phyloP scores from a whole-genome alignment of 2,888 invertebrate genomes.

The Panorpa germanica region DNA sequence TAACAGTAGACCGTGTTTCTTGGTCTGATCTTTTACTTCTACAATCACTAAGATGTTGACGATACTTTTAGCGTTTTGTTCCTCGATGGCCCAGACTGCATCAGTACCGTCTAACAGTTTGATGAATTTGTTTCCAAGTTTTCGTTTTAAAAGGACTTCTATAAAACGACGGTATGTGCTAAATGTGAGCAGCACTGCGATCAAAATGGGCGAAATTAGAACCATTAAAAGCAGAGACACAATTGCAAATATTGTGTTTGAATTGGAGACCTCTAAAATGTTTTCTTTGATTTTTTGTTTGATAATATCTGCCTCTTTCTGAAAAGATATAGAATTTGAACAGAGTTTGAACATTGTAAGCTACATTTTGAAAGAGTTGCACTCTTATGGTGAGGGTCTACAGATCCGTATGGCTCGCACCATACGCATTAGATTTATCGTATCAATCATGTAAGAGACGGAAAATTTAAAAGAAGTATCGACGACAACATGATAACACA shows the following conservation, averaged over 20 bases:
- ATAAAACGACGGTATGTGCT: conserved; percentile 13
- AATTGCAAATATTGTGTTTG: conserved; percentile 8
- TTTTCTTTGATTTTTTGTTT: too few species aligned
- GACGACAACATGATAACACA: too few species aligned
- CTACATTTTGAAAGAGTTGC: too few species aligned
- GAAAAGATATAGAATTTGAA: too few species aligned
- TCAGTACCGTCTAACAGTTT: conserved; percentile 31
- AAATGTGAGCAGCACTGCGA: conserved; percentile 11
- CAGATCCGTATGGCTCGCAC: too few species aligned
- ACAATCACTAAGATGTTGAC: conserved; percentile 29
- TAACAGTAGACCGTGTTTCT: conserved; percentile 13
- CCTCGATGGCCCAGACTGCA: conserved; percentile 31
- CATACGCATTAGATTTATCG: too few species aligned
- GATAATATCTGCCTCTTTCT: too few species aligned
- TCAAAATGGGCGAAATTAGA: conserved; percentile 12
- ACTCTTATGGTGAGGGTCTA: too few species aligned
- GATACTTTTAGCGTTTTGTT: conserved; percentile 24
- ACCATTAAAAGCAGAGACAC: conserved; percentile 10
- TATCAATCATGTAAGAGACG: too few species aligned
- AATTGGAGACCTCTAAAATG: too few species aligned
- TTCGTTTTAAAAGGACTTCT: conserved; percentile 11
- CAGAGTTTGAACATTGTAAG: too few species aligned
- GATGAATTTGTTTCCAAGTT: conserved; percentile 22
- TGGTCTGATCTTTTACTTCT: conserved; percentile 17
- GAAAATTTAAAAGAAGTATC: too few species aligned